Base-by-base conservation (phyloP, 1,140 invertebrate genomes). In the Limonius californicus region DNA sequence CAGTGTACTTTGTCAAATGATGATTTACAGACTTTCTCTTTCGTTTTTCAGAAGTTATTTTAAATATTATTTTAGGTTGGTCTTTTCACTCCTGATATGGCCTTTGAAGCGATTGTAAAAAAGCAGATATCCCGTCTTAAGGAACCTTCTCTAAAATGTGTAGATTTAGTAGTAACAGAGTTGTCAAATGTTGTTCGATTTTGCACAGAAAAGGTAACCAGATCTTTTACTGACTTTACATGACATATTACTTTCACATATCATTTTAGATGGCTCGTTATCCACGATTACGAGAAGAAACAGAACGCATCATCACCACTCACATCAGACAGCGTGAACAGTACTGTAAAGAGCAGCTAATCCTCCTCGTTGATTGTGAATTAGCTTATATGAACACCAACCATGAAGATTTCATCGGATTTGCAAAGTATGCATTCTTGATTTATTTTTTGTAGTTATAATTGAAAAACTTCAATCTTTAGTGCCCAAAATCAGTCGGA, bases 371-470 rank as follows among this genome's bases (percentile, higher is more conserved):
- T 47, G 96, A 99, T 77, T 95, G 95, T 75, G 97, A 99, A 81
- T 82, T 99, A 62, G 95, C 97, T 7, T 99, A 99, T 78, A 99
- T 99, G 94, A 99, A 99, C 79, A 99, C 98, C 35, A 99, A 99
- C 80, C 98, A 99, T 76, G 98, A 99, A 83, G 98, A 99, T 82
- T 99, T 99, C 79, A 97, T 98, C 76, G 95, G 95, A 68, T 98
- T 98, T 81, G 95, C 96, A 70, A 99, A 98, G 96, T 98, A 85
- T 86, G 88, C 85, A 27, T n/a, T n/a, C n/a, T n/a, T n/a, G n/a
- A n/a, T n/a, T n/a, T n/a, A n/a, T n/a, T n/a, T n/a, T n/a, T n/a
- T n/a, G n/a, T n/a, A n/a, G n/a, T n/a, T n/a, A n/a, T n/a, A n/a
- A n/a, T n/a, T n/a, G n/a, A n/a, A n/a, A n/a, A n/a, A n/a, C n/a